phyloP scores from a whole-genome alignment of 2,888 invertebrate genomes.

The Pammene fasciana region DNA sequence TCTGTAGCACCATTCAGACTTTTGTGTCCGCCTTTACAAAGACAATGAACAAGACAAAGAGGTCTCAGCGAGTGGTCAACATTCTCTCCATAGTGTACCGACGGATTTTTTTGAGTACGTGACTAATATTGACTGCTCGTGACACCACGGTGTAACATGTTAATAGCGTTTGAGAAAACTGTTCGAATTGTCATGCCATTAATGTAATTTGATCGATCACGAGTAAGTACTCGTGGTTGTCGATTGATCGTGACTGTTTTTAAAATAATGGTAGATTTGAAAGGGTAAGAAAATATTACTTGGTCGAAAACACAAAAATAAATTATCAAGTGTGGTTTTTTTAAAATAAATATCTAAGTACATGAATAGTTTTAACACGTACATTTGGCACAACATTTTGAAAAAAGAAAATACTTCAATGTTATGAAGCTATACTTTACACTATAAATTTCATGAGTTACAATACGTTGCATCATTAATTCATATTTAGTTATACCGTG shows the following conservation, averaged over 20 bases:
- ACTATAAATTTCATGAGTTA: too few species aligned
- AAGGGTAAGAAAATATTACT: neutral
- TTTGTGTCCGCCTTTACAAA: conserved; percentile 69
- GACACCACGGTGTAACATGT: conserved; percentile 38
- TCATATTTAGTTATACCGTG: too few species aligned
- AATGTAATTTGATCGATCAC: conserved; percentile 39
- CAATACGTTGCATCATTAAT: too few species aligned
- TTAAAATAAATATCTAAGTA: too few species aligned
- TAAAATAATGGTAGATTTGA: conserved; percentile 18
- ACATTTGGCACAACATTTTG: too few species aligned
- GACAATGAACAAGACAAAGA: conserved; percentile 76
- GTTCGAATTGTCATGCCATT: conserved; percentile 35
- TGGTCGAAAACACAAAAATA: neutral
- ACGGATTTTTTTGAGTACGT: conserved; percentile 55
- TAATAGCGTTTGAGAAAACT: conserved; percentile 34
- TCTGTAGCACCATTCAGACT: conserved; percentile 62
- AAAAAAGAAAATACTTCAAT: too few species aligned
- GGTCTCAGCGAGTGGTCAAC: conserved; percentile 74
- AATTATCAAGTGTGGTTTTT: neutral
- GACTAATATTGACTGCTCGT: conserved; percentile 49
- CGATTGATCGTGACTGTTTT: conserved; percentile 35
- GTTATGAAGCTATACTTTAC: too few species aligned
- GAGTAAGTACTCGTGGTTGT: conserved; percentile 19
- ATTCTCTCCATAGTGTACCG: conserved; percentile 61
- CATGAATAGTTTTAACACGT: too few species aligned